Evolutionary conservation across 2,888 invertebrate species (phyloP).

Genomic region (Micoletzkya japonica): DNA sequence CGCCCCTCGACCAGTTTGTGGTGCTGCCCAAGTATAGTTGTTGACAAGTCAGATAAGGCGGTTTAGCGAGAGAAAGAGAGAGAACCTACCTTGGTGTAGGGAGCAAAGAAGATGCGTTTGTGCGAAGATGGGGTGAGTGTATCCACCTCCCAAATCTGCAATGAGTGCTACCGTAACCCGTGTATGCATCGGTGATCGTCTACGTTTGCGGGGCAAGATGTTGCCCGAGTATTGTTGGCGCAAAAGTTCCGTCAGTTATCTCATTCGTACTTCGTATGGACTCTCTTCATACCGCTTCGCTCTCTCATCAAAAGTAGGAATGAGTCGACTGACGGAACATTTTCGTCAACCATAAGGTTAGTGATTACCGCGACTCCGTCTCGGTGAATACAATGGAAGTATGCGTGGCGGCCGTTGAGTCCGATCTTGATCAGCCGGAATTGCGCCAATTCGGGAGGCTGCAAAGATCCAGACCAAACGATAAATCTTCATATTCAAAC

Average conservation of each 20-base stretch:
- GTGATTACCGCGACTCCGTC: slow-evolving; percentile 1
- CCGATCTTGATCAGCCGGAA: slow-evolving; percentile 6
- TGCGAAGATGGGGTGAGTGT: slow-evolving; percentile 20
- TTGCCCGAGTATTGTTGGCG: not conserved
- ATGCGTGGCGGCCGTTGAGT: not conserved
- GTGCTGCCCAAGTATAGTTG: not conserved
- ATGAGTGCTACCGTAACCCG: not conserved
- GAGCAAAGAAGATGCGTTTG: not conserved
- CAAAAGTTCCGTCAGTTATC: too few relatives aligned
- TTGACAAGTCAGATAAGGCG: too few relatives aligned
- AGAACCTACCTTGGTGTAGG: not conserved
- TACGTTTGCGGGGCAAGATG: not conserved
- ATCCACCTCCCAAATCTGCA: slow-evolving; percentile 19
- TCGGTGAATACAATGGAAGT: not conserved
- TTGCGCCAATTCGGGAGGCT: not conserved
- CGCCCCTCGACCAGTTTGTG: not conserved
- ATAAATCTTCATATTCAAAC: too few relatives aligned
- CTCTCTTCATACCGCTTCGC: too few relatives aligned
- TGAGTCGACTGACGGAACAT: too few relatives aligned
- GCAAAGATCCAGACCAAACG: not conserved
- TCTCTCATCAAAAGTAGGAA: too few relatives aligned
- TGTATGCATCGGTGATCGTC: not conserved
- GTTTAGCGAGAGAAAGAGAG: too few relatives aligned
- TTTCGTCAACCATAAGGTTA: too few relatives aligned
- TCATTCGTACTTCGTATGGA: too few relatives aligned